phyloP scores from a whole-genome alignment of 2,797 vertebrate species.

The Trichosurus vulpecula region DNA sequence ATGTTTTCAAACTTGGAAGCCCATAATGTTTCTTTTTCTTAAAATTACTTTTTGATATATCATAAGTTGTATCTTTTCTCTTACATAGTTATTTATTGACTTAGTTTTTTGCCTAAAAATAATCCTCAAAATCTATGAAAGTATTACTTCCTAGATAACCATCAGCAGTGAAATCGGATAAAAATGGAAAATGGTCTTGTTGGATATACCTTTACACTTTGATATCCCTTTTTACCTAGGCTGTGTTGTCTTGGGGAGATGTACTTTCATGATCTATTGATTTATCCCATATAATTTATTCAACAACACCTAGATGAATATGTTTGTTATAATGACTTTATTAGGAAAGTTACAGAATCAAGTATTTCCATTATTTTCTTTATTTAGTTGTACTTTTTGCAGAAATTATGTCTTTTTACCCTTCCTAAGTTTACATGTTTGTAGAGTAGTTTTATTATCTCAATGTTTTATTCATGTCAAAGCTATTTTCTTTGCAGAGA shows the following conservation, averaged over 20 bases:
- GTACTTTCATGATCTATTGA: background rate
- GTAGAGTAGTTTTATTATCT: background rate
- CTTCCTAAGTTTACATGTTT: constrained; percentile 24
- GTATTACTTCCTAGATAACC: background rate
- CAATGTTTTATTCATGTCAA: constrained; percentile 56
- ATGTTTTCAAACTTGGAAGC: background rate
- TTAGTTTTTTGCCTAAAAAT: background rate
- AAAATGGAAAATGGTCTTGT: background rate
- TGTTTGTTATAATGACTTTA: background rate
- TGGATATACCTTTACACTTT: background rate
- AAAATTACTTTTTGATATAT: background rate
- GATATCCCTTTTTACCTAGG: background rate
- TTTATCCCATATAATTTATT: background rate
- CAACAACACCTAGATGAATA: background rate
- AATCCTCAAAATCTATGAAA: background rate
- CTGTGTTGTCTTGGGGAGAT: background rate
- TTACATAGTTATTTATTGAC: background rate
- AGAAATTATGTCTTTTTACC: constrained; percentile 5
- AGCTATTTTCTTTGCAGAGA: constrained; percentile 53
- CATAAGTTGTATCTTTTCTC: background rate
- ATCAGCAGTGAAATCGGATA: background rate
- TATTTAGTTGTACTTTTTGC: background rate
- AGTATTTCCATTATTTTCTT: background rate
- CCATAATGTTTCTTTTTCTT: background rate
- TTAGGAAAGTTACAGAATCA: background rate